These are phyloP conservation scores for Dasyornis broadbenti DNA, from an alignment of 2,113 vertebrate species.

Conservation along the genomic window DNA sequence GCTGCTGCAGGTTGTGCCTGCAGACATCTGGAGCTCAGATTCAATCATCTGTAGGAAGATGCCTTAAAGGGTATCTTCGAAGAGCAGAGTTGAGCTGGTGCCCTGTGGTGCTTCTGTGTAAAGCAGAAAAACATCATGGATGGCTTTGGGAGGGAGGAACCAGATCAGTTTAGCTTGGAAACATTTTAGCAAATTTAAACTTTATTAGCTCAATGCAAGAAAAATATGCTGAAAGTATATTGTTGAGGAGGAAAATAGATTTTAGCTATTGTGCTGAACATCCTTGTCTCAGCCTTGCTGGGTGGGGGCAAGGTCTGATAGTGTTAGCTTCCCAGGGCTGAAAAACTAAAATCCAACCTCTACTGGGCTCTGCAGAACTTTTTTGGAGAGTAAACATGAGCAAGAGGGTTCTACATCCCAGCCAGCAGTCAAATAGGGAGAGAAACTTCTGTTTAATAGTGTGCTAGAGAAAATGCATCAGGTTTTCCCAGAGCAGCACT, in stretches of 20 bases:
- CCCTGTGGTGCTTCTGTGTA: not conserved
- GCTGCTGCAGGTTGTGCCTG: not conserved
- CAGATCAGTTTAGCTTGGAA: not conserved
- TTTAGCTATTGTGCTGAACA: not conserved
- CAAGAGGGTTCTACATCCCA: not conserved
- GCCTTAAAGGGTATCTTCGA: not conserved
- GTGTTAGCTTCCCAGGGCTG: not conserved
- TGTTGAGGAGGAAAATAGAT: not conserved
- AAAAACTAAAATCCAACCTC: not conserved
- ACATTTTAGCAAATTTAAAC: not conserved
- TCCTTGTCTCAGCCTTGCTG: fast-evolving
- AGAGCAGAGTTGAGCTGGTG: not conserved
- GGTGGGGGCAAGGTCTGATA: fast-evolving
- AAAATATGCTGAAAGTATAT: not conserved
- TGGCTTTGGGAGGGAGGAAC: not conserved
- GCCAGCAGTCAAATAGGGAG: not conserved
- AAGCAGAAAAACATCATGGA: not conserved
- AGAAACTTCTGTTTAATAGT: not conserved
- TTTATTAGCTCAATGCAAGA: not conserved
- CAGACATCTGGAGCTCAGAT: not conserved
- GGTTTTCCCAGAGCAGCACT: not conserved
- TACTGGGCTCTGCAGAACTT: not conserved
- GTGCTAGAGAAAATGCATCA: not conserved
- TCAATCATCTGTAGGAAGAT: not conserved
- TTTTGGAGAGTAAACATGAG: not conserved